Evolutionary conservation across 2,888 invertebrate genomes (phyloP), one percentile per base, ranked within the genome.

Genomic region (Abrostola triplasia): DNA sequence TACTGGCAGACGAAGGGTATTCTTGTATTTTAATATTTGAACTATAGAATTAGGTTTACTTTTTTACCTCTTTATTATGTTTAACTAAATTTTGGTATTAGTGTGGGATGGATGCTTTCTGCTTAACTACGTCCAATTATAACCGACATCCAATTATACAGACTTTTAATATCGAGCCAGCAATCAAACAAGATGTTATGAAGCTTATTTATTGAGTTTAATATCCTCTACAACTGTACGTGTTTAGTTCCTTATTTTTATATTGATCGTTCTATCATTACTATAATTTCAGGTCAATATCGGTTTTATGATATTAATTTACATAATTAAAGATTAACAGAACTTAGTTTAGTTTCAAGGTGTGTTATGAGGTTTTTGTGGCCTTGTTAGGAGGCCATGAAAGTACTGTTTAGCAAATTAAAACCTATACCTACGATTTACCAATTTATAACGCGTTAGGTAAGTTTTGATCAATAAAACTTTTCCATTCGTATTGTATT

Each of bases 241-340:
- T 13, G 9, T 24, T 24, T 5, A 24, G 44, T 47, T 47, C 44
- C 24, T 47, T 47, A 24, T 24, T 24, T 47, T 24, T 47, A 47
- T 1, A 8, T 44, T 0, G 6, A n/a, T 44, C 8, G 24, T 24
- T 24, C 24, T 24, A 7, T 47, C 12, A 10, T 47, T 47, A 24
- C 13, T 6, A 47, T 24, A 24, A 24, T 47, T 47, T 47, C 24
- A 13, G 13, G 8, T 13, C 10, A 9, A 12, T 1, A 47, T 24
- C 24, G 24, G 44, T 47, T 47, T 47, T 47, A 47, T 47, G 13
- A 47, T 47, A 47, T 24, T 9, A 9, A 47, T 47, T 47, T 24
- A 8, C 44, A 47, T 47, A 47, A 47, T 47, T 47, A 9, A 47
- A 47, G 44, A 47, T 47, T 47, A 24, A 47, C 24, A 47, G 44